Base-by-base conservation (phyloP, 2,888 invertebrate genomes). In the Marronus borbonicus region DNA sequence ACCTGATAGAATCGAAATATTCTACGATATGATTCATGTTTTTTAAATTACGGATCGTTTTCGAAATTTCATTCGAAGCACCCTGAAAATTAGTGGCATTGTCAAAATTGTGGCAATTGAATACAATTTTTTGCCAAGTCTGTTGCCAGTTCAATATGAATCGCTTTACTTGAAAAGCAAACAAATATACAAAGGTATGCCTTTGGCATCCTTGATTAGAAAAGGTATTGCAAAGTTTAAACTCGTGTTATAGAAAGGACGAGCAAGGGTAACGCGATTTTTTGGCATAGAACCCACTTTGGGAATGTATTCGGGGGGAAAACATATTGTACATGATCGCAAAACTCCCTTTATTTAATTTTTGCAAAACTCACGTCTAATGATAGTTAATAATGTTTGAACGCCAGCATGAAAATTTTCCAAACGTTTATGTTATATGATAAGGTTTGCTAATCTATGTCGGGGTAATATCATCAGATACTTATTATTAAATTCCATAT, bases 391-490 rank as follows among this genome's bases (percentile, higher is more conserved):
- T 24, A 74, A 39, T 8, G 44, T 36, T 28, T 74, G 55, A n/a
- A 17, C 39, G 10, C 74, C 58, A 7, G 60, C 60, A 60, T 74
- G 60, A 4, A 69, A n/a, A 14, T 69, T 24, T 28, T 49, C 12
- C 52, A 74, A 74, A 74, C 60, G 74, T 60, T 74, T 69, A 10
- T 74, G 60, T 36, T 0, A 28, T 60, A 74, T 58, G 8, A 62
- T 58, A 31, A 74, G 24, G 28, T 74, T 8, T 0, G 39, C 62
- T 10, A 74, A 39, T 74, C 17, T 58, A 31, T 74, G 74, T 39
- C n/a, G 65, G 1, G 66, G 76, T 50, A 76, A 76, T 20, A 65
- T 50, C 17, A 62, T 76, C 8, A 49, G 65, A 17, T 76, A 52
- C 64, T 76, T 66, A 1, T 64, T 28, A 12, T 62, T 28, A 65